Percentiles rank a stretch among this genome's conserved stretches.
Evolutionary conservation across 2,888 invertebrate species (phyloP).

Genomic region (Dichetophora obliterata): DNA sequence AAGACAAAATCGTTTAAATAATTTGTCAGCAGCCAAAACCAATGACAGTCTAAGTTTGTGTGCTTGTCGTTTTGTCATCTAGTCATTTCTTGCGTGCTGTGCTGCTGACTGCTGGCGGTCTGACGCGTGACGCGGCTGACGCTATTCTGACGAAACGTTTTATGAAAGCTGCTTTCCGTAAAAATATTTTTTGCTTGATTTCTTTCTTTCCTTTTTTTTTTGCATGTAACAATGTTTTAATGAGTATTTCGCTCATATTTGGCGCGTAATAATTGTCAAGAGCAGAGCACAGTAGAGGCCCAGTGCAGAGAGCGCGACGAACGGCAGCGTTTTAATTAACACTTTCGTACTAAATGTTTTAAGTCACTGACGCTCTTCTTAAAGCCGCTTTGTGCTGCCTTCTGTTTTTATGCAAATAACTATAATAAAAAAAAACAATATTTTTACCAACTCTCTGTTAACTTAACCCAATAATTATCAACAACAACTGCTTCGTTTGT

Average conservation of each 20-base stretch:
- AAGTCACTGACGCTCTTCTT: background rate
- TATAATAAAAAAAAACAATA: background rate
- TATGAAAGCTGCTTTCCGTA: slow-evolving; percentile 9
- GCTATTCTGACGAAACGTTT: slow-evolving; percentile 1
- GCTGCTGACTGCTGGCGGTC: background rate
- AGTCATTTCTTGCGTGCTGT: background rate
- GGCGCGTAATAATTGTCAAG: slow-evolving; percentile 3
- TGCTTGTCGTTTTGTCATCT: background rate
- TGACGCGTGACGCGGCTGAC: background rate
- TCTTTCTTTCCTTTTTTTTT: background rate
- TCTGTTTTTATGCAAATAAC: background rate
- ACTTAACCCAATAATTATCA: too few species aligned
- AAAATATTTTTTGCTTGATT: background rate
- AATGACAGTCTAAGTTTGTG: background rate
- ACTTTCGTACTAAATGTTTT: slow-evolving; percentile 17
- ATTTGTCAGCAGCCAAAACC: too few species aligned
- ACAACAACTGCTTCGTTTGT: too few species aligned
- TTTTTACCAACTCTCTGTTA: background rate
- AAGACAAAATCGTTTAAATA: too few species aligned
- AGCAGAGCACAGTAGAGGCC: background rate
- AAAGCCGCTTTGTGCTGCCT: too few species aligned
- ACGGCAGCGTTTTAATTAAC: slow-evolving; percentile 16
- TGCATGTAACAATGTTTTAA: background rate
- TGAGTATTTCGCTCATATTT: background rate
- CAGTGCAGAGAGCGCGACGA: background rate